These are phyloP conservation scores for Megaceryle alcyon DNA, from an alignment of 2,797 vertebrate species.

Conservation along the genomic window DNA sequence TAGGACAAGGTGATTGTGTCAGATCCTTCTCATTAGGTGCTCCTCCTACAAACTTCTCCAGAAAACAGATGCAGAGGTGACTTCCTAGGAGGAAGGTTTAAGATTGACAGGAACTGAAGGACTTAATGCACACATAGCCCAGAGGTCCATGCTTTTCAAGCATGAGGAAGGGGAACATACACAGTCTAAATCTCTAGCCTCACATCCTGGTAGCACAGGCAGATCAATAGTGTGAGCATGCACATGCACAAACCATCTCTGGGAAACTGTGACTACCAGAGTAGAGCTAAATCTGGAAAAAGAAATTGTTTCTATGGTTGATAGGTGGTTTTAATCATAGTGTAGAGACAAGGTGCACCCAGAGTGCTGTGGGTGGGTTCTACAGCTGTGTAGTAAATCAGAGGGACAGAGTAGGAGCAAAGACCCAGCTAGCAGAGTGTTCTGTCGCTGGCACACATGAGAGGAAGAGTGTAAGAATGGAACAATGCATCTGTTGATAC, in stretches of 20 bases:
- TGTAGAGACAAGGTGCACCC: neutral
- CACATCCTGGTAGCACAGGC: neutral
- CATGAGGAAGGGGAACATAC: neutral
- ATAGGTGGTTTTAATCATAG: neutral
- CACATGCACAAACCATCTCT: neutral
- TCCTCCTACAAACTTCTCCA: neutral
- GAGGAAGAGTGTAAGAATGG: neutral
- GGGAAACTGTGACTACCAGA: neutral
- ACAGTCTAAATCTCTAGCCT: neutral
- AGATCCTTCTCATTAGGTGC: neutral
- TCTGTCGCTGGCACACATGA: neutral
- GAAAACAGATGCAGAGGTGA: neutral
- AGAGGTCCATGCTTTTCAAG: neutral
- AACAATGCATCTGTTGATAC: neutral
- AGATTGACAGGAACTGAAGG: neutral
- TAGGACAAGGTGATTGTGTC: neutral
- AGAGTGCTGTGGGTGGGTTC: neutral
- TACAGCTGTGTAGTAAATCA: neutral
- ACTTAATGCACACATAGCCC: neutral
- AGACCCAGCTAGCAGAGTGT: neutral
- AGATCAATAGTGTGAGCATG: neutral
- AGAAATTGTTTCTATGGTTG: neutral
- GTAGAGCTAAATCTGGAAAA: neutral
- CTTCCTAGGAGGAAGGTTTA: neutral
- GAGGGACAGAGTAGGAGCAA: neutral